phyloP scores from a whole-genome alignment of 2,888 invertebrate genomes.

The Craniophora ligustri region DNA sequence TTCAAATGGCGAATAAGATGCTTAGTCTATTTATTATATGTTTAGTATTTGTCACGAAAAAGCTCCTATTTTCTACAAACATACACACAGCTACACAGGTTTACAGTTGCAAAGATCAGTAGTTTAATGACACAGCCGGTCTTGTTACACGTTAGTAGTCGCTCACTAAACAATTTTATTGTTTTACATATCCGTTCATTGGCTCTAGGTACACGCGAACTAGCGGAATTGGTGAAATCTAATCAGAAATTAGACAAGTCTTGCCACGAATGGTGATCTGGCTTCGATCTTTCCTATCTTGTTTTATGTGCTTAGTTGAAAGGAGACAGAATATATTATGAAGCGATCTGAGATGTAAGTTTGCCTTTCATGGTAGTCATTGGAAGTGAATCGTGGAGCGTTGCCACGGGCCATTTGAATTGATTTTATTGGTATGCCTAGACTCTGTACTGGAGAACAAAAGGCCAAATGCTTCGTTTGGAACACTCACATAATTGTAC shows the following conservation, averaged over 20 bases:
- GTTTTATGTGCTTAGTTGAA: slow-evolving; percentile 29
- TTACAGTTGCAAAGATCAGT: slow-evolving; percentile 15
- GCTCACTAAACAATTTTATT: slow-evolving; percentile 47
- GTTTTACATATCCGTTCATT: slow-evolving; percentile 54
- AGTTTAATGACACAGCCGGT: slow-evolving; percentile 17
- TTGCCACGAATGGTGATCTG: slow-evolving; percentile 49
- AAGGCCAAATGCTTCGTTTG: not conserved
- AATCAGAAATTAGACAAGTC: slow-evolving; percentile 38
- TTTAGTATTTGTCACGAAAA: not conserved
- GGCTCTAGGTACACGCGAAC: slow-evolving; percentile 44
- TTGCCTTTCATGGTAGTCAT: slow-evolving; percentile 35
- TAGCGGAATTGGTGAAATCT: slow-evolving; percentile 59
- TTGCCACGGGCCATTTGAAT: slow-evolving; percentile 5
- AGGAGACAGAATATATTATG: slow-evolving; percentile 24
- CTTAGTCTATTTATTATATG: no score
- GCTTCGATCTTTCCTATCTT: slow-evolving; percentile 21
- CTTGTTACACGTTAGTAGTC: slow-evolving; percentile 17
- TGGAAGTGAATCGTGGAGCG: slow-evolving; percentile 19
- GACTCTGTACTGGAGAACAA: not conserved
- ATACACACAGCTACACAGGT: not conserved
- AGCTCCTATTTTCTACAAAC: not conserved
- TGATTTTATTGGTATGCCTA: slow-evolving; percentile 1
- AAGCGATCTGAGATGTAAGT: slow-evolving; percentile 10
- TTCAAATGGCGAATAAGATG: no score
- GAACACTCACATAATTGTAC: slow-evolving; percentile 7